Conservation (phyloP, 53 echinoderm and acorn worm species). For the Henricia sp. region DNA sequence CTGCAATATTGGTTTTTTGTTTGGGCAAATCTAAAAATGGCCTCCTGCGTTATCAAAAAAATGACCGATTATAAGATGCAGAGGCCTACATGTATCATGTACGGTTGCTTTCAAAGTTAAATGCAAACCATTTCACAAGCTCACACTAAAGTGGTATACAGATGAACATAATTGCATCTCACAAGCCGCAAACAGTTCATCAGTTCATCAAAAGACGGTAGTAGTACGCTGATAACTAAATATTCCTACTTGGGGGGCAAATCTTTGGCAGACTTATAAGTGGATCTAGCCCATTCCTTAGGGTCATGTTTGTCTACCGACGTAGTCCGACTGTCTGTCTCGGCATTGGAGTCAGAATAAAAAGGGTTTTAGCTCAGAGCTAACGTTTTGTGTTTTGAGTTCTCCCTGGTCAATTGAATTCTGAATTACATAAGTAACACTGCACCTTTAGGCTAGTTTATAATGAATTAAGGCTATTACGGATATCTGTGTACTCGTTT, state of each 20-base stretch:
- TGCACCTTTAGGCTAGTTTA: constrained; percentile 2
- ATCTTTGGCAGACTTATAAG: background rate
- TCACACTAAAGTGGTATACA: no score
- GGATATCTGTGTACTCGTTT: background rate
- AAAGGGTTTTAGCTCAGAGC: background rate
- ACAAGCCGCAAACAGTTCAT: no score
- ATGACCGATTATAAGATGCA: no score
- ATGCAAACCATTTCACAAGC: no score
- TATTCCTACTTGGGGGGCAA: background rate
- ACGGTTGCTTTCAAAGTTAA: no score
- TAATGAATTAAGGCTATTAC: background rate
- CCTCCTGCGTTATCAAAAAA: no score
- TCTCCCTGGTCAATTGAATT: constrained; percentile 12
- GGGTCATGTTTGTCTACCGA: constrained; percentile 1
- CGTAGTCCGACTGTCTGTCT: constrained; percentile 52
- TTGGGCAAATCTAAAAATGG: no score
- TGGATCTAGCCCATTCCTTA: constrained; percentile 8
- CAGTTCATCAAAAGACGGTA: constrained; percentile 5
- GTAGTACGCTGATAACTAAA: background rate
- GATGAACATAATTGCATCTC: no score
- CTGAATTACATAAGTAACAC: no score
- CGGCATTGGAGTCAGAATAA: background rate
- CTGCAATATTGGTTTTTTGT: no score
- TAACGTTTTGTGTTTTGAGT: no score
- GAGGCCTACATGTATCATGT: no score